Evolutionary conservation across 2,888 invertebrate species (phyloP).

Genomic region (Tipula unca): DNA sequence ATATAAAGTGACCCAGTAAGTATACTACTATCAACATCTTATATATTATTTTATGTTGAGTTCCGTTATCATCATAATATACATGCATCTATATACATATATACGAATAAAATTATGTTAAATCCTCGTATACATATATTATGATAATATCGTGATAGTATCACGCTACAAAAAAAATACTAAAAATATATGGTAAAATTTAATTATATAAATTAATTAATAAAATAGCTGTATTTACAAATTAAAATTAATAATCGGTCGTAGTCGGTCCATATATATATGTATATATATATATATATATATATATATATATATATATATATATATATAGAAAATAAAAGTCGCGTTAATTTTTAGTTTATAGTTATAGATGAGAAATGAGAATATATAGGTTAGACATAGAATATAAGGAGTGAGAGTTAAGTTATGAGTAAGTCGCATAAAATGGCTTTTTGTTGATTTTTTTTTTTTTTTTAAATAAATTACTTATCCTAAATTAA

Average conservation of each 20-base stretch:
- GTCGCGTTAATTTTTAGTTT: neutral
- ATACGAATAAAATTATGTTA: neutral
- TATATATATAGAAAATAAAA: neutral
- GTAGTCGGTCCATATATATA: neutral
- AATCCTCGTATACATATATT: neutral
- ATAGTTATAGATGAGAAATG: neutral
- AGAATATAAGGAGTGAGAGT: neutral
- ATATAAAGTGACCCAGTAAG: neutral
- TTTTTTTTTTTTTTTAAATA: slow-evolving; percentile 37
- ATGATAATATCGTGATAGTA: neutral
- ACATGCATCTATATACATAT: neutral
- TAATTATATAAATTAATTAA: neutral
- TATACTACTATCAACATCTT: neutral
- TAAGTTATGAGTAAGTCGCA: neutral
- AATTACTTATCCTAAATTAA: slow-evolving; percentile 36
- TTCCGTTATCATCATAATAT: neutral
- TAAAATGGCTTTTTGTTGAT: slow-evolving; percentile 16
- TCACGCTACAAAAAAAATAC: neutral
- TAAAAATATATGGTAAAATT: neutral
- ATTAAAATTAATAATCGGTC: neutral
- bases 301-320: too few relatives aligned
- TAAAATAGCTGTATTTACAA: neutral
- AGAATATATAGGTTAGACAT: neutral
- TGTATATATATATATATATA: too few relatives aligned
- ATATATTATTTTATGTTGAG: neutral